Base-by-base conservation (phyloP, 2,888 invertebrate genomes). In the Darwinula stevensoni region DNA sequence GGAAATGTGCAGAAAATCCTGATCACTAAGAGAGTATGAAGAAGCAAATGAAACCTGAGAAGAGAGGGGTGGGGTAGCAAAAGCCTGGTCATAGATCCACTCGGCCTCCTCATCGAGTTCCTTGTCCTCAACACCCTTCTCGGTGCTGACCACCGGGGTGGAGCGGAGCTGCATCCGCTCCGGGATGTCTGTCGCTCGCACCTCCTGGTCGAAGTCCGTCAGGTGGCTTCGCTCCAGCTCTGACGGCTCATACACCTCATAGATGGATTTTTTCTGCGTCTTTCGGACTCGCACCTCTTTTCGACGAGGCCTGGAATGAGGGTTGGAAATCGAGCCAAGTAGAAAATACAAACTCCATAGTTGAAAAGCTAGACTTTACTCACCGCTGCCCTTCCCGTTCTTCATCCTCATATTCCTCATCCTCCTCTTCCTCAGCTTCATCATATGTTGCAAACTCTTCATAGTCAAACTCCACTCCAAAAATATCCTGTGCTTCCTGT, bases 401-500 rank as follows among this genome's bases (percentile, higher is more conserved):
- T 40, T 72, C 72, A 29, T 70, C 59, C 30, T 49, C 48, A 34
- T 73, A 72, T 6, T 73, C 75, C 2, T 74, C 74, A 17, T 74
- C 74, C 31, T 74, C 73, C 33, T 71, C 70, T 43, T 78, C 73
- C 37, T 74, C 74, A 39, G 78, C 78, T 33, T 76, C 74, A 4
- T 69, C 76, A 45, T 74, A 75, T 45, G 30, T 31, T 22, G 9
- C 70, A 43, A 76, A 73, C 37, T 74, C 74, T 39, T 78, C 78
- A 46, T 73, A 82, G 46, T 82, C 88, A 53, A 94, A 91, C 50
- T 94, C 94, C n/a, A 91, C 86, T 16, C 94, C 97, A 49, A 97
- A 97, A 40, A 94, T 86, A 48, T 97, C 94, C 51, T 91, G 88
- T 33, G 94, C 97, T 51, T 94, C 84, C 63, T 91, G 88, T 13